Evolutionary conservation across 2,888 invertebrate genomes (phyloP).

Genomic region (Syrista parreyssii): DNA sequence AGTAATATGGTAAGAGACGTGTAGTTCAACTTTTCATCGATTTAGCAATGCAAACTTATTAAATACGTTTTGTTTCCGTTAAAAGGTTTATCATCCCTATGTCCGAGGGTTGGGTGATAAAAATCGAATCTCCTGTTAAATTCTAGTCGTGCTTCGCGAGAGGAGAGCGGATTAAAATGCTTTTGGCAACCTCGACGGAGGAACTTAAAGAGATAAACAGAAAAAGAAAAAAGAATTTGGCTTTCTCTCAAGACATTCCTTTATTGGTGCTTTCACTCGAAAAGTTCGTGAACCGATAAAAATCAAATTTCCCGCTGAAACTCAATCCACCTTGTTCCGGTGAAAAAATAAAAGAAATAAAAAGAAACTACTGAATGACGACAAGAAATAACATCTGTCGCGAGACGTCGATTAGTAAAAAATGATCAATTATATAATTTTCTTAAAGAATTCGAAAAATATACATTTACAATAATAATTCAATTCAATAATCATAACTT

Average conservation of each 20-base stretch:
- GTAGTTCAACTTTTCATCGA: neutral
- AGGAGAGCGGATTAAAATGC: neutral
- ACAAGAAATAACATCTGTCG: neutral
- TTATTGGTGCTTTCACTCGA: neutral
- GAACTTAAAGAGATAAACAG: neutral
- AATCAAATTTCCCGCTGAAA: neutral
- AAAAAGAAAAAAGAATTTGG: neutral
- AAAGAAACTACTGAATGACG: neutral
- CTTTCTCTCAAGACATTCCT: neutral
- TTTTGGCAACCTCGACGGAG: neutral
- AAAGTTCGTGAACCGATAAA: neutral
- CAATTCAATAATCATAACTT: neutral
- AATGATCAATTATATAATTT: neutral
- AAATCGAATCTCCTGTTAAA: neutral
- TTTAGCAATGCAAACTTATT: neutral
- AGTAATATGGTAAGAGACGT: neutral
- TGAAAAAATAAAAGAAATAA: too few species aligned
- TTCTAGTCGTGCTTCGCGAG: neutral
- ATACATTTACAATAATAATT: neutral
- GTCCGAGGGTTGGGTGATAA: neutral
- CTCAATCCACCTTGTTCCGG: neutral
- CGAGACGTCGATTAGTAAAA: neutral
- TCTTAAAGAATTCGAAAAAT: too few species aligned
- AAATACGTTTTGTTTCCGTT: neutral
- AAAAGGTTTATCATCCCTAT: neutral